Percentiles rank a stretch among this genome's conserved stretches.
Conservation (phyloP, 1,140 invertebrate genomes). For the Medauroidea extradentata region DNA sequence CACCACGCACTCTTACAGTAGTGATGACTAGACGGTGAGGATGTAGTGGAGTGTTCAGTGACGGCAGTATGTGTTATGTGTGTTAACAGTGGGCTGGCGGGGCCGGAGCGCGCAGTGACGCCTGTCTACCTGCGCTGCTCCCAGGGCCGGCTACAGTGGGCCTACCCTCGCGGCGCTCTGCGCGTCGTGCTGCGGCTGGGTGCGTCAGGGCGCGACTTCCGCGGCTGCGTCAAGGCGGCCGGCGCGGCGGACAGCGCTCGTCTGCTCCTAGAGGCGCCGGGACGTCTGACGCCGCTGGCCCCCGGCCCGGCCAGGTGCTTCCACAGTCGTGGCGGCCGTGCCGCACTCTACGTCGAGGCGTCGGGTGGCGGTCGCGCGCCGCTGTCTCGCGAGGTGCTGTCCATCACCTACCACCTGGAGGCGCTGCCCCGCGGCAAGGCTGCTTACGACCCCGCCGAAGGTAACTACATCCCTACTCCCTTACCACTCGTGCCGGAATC, state of each 20-base stretch:
- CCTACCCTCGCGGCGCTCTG: constrained; percentile 69
- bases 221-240: constrained; percentile 60
- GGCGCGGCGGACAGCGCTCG: constrained; percentile 48
- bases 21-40: too few relatives aligned
- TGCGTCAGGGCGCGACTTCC: constrained; percentile 57
- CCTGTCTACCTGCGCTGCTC: constrained; percentile 73
- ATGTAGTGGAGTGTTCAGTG: constrained; percentile 32
- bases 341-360: constrained; percentile 69
- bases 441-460: constrained; percentile 53
- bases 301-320: constrained; percentile 53
- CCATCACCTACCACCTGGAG: constrained; percentile 64
- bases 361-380: constrained; percentile 36
- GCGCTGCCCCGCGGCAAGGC: constrained; percentile 43
- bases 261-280: constrained; percentile 63
- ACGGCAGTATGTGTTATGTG: too few relatives aligned
- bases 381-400: constrained; percentile 48
- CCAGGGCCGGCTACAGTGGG: constrained; percentile 64
- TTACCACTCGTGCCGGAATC: too few relatives aligned
- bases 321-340: constrained; percentile 58
- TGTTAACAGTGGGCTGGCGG: constrained; percentile 50
- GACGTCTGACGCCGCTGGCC: constrained; percentile 54
- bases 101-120: constrained; percentile 57
- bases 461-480: constrained; percentile 37
- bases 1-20: too few relatives aligned
- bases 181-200: constrained; percentile 59